These are phyloP conservation scores for Lathamus discolor DNA, from an alignment of 2,113 vertebrate species.

Conservation along the genomic window DNA sequence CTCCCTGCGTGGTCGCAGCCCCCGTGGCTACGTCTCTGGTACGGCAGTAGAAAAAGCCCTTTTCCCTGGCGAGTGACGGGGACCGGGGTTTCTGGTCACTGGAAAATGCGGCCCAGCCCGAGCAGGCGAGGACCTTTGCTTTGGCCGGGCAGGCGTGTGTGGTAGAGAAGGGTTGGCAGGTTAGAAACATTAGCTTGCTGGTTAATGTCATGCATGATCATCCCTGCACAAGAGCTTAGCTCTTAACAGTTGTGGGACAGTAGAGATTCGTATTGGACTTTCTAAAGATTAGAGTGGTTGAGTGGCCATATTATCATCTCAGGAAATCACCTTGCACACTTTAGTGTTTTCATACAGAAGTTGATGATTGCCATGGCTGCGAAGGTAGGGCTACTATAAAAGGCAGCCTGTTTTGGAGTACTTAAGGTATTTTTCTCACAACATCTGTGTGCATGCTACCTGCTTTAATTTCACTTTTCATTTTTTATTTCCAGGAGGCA, in stretches of 20 bases:
- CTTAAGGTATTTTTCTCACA: neutral
- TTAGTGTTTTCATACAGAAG: neutral
- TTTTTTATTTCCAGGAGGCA: neutral
- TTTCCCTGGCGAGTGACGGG: accelerated
- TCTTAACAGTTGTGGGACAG: accelerated
- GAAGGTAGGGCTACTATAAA: neutral
- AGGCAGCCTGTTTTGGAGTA: neutral
- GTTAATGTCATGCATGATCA: accelerated
- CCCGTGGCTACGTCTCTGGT: accelerated
- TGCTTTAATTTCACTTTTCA: neutral
- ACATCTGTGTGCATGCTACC: neutral
- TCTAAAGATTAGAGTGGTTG: neutral
- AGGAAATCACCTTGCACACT: accelerated
- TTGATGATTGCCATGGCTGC: neutral
- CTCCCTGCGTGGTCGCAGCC: neutral
- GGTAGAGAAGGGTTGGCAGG: neutral
- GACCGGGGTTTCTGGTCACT: accelerated
- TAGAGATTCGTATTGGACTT: accelerated
- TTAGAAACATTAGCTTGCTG: accelerated
- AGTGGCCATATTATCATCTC: neutral
- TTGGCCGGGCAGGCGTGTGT: neutral
- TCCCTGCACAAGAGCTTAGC: neutral
- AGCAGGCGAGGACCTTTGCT: neutral
- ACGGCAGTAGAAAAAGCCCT: neutral
- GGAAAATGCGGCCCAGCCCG: accelerated